Conservation (phyloP, 64 coral and sea anemone genomes). For the Montipora sp. region DNA sequence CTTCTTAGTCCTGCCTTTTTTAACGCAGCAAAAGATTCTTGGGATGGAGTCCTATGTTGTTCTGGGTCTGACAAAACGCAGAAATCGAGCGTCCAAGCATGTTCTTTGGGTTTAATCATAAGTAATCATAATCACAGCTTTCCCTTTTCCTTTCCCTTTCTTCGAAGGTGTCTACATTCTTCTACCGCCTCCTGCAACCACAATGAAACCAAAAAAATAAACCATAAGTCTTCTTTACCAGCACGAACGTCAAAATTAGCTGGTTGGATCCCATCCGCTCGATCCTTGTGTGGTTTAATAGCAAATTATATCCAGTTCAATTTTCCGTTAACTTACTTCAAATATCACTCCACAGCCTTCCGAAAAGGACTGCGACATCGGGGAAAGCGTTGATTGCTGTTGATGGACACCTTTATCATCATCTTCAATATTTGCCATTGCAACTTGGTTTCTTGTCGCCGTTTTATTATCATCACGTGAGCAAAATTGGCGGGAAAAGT, state of each 20-base stretch:
- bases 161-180: neutral
- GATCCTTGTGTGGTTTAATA: neutral
- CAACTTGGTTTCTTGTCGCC: too few relatives aligned
- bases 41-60: neutral
- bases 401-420: too few relatives aligned
- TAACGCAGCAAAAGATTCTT: neutral
- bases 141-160: neutral
- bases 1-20: constrained; percentile 2
- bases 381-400: too few relatives aligned
- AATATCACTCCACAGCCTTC: neutral
- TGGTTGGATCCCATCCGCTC: neutral
- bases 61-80: neutral
- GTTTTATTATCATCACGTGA: too few relatives aligned
- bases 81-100: constrained; percentile 26
- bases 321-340: neutral
- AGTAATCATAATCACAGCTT: neutral
- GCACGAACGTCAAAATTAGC: neutral
- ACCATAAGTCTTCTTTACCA: neutral
- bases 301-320: neutral
- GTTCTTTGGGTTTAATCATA: neutral
- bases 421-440: too few relatives aligned
- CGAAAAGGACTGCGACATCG: too few relatives aligned
- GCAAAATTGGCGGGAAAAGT: too few relatives aligned
- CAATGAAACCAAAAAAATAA: neutral
- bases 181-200: neutral